Evolutionary conservation across 2,888 invertebrate genomes (phyloP).

Genomic region (Ophion costatus): DNA sequence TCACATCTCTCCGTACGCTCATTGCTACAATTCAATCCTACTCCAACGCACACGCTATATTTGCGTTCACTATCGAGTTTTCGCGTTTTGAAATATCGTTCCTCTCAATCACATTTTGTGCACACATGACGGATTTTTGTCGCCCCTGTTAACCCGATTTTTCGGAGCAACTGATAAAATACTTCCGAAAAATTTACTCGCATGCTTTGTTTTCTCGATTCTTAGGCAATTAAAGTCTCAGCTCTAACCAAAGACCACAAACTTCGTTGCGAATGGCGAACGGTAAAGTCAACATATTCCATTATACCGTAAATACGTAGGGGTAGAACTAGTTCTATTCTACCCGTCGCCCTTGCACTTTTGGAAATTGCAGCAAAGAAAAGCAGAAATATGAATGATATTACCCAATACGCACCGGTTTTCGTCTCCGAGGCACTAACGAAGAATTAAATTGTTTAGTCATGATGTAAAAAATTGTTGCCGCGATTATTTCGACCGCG

Average conservation of each 20-base stretch:
- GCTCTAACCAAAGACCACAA: slow-evolving; percentile 74
- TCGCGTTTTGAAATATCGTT: slow-evolving; percentile 2
- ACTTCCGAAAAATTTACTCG: slow-evolving; percentile 45
- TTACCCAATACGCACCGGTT: neutral
- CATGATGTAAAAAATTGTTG: neutral
- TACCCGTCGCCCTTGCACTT: slow-evolving; percentile 19
- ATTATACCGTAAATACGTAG: slow-evolving; percentile 49
- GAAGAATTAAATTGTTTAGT: neutral
- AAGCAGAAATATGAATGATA: slow-evolving; percentile 4
- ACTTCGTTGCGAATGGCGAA: slow-evolving; percentile 72
- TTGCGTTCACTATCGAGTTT: slow-evolving; percentile 37
- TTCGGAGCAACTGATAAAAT: slow-evolving; percentile 33
- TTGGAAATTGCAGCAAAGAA: slow-evolving; percentile 19
- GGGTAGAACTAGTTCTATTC: slow-evolving; percentile 30
- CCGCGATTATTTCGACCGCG: neutral
- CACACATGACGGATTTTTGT: slow-evolving; percentile 10
- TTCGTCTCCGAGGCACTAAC: neutral
- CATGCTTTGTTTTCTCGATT: slow-evolving; percentile 66
- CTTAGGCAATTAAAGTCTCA: slow-evolving; percentile 77
- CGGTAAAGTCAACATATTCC: slow-evolving; percentile 70
- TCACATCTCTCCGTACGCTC: slow-evolving; percentile 6
- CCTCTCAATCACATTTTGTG: neutral
- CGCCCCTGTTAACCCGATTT: neutral
- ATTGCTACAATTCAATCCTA: slow-evolving; percentile 3
- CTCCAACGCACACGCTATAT: neutral